A percentile compares a stretch with the other conserved stretches of the same genome.
phyloP scores from a whole-genome alignment of 2,888 invertebrate genomes.

The Parascotia fuliginaria region DNA sequence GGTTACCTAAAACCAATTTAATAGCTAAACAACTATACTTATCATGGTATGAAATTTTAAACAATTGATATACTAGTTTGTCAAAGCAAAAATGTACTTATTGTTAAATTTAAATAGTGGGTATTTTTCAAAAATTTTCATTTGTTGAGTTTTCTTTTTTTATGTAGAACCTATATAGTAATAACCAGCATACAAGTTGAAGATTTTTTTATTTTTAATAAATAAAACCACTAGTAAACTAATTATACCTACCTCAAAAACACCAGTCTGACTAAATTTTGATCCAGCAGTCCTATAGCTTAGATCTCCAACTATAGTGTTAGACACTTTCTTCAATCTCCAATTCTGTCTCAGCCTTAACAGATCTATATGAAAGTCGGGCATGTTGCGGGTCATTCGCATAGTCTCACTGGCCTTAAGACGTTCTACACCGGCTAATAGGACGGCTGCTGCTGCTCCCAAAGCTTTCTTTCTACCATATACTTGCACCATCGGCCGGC shows the following conservation, averaged over 20 bases:
- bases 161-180: too few relatives aligned
- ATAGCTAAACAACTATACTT: too few relatives aligned
- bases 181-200: too few relatives aligned
- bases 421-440: conserved; percentile 94
- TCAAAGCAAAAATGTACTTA: too few relatives aligned
- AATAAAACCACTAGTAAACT: neutral
- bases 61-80: too few relatives aligned
- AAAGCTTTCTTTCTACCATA: conserved; percentile 97
- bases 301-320: conserved; percentile 97
- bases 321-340: conserved; percentile 98
- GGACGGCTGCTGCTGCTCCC: conserved; percentile 93
- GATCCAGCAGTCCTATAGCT: conserved; percentile 98
- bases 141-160: too few relatives aligned
- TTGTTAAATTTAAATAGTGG: too few relatives aligned
- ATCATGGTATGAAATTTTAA: too few relatives aligned
- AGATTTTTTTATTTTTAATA: neutral
- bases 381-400: conserved; percentile 89
- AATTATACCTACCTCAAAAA: conserved; percentile 91
- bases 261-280: conserved; percentile 96
- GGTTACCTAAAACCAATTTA: conserved; percentile 81
- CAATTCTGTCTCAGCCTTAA: conserved; percentile 96
- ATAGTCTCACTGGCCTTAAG: conserved; percentile 93
- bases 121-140: too few relatives aligned
- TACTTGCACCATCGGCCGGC: conserved; percentile 94
- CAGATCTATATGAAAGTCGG: conserved; percentile 97